phyloP scores from a whole-genome alignment of 2,797 vertebrate species.

The Muscicapa comitata region DNA sequence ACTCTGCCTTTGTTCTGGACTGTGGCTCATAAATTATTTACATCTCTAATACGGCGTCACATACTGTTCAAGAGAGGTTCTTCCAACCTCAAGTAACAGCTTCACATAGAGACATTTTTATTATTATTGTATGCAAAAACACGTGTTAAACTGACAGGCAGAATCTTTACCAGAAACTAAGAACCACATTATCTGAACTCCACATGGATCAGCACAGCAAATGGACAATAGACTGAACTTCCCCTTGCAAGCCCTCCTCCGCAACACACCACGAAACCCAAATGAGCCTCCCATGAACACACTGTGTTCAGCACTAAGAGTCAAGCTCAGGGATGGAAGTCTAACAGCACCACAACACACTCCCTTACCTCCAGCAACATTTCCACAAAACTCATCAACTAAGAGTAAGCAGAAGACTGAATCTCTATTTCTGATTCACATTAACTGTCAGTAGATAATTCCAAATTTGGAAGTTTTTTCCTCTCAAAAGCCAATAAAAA shows the following conservation, averaged over 20 bases:
- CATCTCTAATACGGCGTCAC: accelerated
- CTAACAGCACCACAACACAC: not conserved
- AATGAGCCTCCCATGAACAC: not conserved
- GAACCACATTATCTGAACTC: not conserved
- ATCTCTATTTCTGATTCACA: not conserved
- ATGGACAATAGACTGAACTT: not conserved
- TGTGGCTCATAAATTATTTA: not conserved
- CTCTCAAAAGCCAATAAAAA: not conserved
- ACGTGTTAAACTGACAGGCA: not conserved
- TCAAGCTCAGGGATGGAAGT: not conserved
- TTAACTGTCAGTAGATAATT: not conserved
- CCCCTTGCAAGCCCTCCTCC: not conserved
- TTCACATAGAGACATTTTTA: not conserved
- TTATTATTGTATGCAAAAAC: accelerated
- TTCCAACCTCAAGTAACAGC: not conserved
- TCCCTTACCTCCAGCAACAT: not conserved
- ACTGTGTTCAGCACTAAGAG: not conserved
- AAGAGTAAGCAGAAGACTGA: not conserved
- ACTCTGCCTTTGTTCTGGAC: not conserved
- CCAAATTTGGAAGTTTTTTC: not conserved
- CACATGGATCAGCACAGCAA: not conserved
- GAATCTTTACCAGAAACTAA: not conserved
- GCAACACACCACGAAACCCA: not conserved
- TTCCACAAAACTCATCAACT: not conserved
- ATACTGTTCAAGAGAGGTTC: not conserved